phyloP scores from a whole-genome alignment of 2,113 vertebrate genomes.

The Hyaena hyaena region DNA sequence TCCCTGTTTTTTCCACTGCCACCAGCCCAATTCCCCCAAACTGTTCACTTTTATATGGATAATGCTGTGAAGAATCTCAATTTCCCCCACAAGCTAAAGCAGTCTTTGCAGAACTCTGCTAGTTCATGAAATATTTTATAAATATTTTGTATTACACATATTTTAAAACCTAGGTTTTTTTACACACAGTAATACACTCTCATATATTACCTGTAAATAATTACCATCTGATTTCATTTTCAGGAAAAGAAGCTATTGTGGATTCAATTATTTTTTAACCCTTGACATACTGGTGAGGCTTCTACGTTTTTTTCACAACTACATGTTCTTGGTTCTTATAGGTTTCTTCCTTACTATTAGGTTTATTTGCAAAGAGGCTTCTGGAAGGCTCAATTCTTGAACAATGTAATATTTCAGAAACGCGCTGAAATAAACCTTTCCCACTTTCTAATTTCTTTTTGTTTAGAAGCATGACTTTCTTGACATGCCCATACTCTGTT shows the following conservation, averaged over 20 bases:
- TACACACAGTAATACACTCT: background rate
- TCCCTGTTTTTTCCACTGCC: background rate
- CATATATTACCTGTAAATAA: background rate
- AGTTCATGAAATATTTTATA: slow-evolving; percentile 3
- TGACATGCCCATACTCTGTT: background rate
- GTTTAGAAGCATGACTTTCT: background rate
- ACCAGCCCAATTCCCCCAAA: background rate
- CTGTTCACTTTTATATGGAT: background rate
- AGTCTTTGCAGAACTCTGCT: background rate
- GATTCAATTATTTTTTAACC: background rate
- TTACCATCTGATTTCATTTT: background rate
- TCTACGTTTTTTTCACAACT: background rate
- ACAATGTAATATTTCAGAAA: background rate
- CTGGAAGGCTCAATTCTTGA: background rate
- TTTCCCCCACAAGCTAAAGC: background rate
- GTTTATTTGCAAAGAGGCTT: background rate
- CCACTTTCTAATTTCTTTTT: background rate
- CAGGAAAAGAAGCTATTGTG: background rate
- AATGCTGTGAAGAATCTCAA: background rate
- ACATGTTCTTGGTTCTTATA: background rate
- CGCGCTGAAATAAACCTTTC: background rate
- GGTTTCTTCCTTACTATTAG: background rate
- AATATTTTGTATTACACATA: background rate
- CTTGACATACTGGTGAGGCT: background rate
- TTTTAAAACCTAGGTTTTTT: background rate